Percentiles rank a stretch among this genome's conserved stretches.
Conservation (phyloP, 2,888 invertebrate genomes). For the Zhuqinia jingwanae region DNA sequence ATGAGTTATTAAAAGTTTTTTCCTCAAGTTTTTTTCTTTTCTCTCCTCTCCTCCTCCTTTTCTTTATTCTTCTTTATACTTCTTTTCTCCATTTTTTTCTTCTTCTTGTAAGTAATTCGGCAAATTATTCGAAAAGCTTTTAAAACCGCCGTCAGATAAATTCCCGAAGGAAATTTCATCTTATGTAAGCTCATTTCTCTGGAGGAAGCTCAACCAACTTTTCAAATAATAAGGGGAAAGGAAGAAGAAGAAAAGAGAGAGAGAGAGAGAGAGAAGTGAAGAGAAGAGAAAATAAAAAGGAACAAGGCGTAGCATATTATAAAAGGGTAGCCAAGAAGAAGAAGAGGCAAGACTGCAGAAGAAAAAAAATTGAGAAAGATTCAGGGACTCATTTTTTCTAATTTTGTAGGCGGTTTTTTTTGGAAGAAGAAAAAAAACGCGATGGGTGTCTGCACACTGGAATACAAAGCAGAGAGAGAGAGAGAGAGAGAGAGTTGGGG, state of each 20-base stretch:
- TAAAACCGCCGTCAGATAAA: conserved; percentile 75
- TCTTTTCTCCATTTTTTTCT: conserved; percentile 27
- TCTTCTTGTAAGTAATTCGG: conserved; percentile 71
- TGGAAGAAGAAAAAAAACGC: conserved; percentile 5
- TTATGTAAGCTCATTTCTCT: conserved; percentile 66
- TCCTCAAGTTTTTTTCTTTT: conserved; percentile 45
- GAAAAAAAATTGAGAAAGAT: conserved; percentile 48
- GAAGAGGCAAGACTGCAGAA: conserved; percentile 52
- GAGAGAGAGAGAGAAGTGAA: background rate
- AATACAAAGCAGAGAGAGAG: conserved; percentile 26
- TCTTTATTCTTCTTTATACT: conserved; percentile 38
- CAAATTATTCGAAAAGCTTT: conserved; percentile 76
- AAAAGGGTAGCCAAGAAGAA: conserved; percentile 51
- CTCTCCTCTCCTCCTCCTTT: conserved; percentile 23
- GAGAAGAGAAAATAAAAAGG: conserved; percentile 18
- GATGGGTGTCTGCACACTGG: conserved; percentile 32
- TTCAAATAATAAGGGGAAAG: conserved; percentile 61
- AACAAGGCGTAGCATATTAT: background rate
- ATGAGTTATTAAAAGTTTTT: conserved; percentile 75
- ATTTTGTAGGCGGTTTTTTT: conserved; percentile 64
- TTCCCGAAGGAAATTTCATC: conserved; percentile 71
- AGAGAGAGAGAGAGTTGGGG: no score
- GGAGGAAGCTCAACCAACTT: conserved; percentile 70
- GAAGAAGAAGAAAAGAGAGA: conserved; percentile 30
- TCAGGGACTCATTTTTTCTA: conserved; percentile 68